Evolutionary conservation across 2,113 vertebrate species (phyloP).

Genomic region (Psittacus erithacus): DNA sequence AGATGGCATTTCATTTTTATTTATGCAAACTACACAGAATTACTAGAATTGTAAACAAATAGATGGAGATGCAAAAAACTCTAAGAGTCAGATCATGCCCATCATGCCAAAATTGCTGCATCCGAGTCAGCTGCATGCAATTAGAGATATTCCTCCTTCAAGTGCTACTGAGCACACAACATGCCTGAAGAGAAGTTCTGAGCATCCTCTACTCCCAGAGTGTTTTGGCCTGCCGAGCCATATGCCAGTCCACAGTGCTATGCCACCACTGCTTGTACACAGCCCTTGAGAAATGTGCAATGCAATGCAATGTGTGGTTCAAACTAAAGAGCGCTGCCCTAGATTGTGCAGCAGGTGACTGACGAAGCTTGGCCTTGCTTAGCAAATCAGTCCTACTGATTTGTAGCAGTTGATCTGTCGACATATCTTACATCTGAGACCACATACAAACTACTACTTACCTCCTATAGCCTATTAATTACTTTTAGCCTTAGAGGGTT

Average conservation of each 20-base stretch:
- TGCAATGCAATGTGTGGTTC: fast-evolving
- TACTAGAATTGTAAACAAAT: background rate
- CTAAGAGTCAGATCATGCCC: background rate
- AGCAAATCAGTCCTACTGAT: background rate
- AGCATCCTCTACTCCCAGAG: background rate
- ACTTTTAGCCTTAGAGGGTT: background rate
- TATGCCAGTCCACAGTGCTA: background rate
- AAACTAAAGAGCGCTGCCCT: background rate
- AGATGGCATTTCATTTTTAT: background rate
- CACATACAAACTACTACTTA: background rate
- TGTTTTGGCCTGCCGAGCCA: background rate
- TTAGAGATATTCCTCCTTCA: background rate
- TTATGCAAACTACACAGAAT: slow-evolving; percentile 1
- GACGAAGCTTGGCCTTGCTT: background rate
- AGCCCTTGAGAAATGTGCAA: background rate
- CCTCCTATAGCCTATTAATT: background rate
- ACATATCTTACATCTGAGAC: background rate
- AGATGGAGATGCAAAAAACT: background rate
- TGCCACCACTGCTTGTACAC: background rate
- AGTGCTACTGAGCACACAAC: background rate
- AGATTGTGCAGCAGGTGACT: background rate
- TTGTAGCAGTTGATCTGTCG: background rate
- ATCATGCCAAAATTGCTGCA: background rate
- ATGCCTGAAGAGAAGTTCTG: background rate
- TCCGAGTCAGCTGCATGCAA: background rate